Base-by-base conservation (phyloP, 2,888 invertebrate species). In the Drosophila suboccidentalis region DNA sequence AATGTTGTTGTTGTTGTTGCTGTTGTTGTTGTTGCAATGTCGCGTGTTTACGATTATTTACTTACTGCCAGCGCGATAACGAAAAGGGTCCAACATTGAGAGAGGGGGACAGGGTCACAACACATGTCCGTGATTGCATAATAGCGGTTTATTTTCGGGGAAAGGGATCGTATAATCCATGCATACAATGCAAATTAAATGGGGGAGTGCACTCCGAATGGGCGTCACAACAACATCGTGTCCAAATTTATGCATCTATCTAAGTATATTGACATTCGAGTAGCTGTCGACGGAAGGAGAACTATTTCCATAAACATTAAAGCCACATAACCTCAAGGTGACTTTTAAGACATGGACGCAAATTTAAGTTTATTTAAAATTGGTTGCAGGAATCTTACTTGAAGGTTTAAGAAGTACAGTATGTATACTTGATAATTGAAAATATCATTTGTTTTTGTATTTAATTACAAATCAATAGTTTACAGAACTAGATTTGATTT, bases 21-120 rank as follows among this genome's bases (percentile, higher is more conserved):
- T 79, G 73, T 72, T 73, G 49, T 59, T 82, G 73, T 72, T 73
- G 54, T 59, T 82, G 83, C 77, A 80, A 62, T 66, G 86, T 84
- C 81, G 84, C 84, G 89, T 89, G 84, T 76, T 87, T 68, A 69
- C 71, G 81, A 80, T 89, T 89, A 89, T 89, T 84, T 87, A 87
- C 72, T 69, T 70, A 71, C 78, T 58, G 43, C 58, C 57, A 36
- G 57, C 13, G 22, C n/a, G 29, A 60, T 36, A 50, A 17, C 47
- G 15, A 13, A 55, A 15, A 64, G 41, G 53, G 29, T 29, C 29
- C 29, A 29, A 38, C 36, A 36, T 34, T 26, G 34, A 32, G 19
- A 38, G 43, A 39, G 44, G 22, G 19, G 9, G 13, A 5, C 29
- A 2, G 26, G 29, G 41, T 19, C 61, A 34, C 8, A 32, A 59